Conservation (phyloP, 2,797 vertebrate species). For the Dipus sagitta region DNA sequence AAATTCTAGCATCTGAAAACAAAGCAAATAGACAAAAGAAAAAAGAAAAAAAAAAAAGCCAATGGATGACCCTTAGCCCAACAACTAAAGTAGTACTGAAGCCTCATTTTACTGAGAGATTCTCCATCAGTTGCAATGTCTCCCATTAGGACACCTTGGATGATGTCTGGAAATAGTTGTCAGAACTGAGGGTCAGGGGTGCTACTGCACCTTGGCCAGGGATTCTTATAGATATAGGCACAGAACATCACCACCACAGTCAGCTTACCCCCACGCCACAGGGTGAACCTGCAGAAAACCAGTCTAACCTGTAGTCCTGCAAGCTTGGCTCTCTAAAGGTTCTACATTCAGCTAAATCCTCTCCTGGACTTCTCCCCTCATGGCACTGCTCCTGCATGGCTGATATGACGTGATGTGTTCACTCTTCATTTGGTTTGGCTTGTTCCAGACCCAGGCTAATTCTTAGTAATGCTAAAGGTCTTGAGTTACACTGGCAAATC, state of each 20-base stretch:
- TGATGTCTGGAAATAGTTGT: background rate
- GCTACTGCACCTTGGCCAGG: background rate
- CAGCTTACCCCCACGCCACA: background rate
- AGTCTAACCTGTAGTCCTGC: background rate
- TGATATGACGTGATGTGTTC: background rate
- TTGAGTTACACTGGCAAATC: slow-evolving; percentile 67
- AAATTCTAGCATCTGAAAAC: background rate
- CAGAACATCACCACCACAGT: background rate
- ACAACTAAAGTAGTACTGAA: background rate
- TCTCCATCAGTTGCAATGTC: background rate
- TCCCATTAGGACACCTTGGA: background rate
- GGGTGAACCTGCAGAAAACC: background rate
- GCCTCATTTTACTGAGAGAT: background rate
- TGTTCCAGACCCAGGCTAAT: background rate
- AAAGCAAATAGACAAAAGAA: background rate
- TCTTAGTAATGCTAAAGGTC: slow-evolving; percentile 41
- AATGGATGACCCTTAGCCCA: background rate
- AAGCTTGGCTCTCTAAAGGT: background rate
- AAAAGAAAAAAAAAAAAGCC: background rate
- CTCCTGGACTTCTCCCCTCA: background rate
- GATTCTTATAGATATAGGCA: background rate
- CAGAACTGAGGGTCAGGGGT: background rate
- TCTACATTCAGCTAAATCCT: background rate
- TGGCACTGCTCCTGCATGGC: background rate
- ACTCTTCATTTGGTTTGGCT: background rate